phyloP scores from a whole-genome alignment of 2,113 vertebrate species.

The Oreochromis aureus region DNA sequence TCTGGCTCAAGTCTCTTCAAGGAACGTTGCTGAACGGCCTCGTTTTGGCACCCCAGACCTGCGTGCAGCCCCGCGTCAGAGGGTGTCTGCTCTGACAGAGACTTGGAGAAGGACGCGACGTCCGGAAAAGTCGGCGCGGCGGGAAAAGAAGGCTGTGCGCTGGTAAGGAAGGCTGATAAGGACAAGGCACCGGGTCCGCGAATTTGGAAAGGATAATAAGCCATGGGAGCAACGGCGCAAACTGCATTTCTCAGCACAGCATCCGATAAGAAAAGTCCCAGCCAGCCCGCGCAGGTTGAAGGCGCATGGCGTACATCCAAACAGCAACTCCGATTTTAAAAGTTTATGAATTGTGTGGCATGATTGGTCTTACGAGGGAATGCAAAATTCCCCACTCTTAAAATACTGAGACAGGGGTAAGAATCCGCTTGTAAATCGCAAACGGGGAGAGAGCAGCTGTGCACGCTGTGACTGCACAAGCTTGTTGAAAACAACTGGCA shows the following conservation, averaged over 20 bases:
- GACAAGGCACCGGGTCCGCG: conserved; percentile 82
- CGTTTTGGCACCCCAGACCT: conserved; percentile 79
- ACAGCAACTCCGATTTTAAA: not conserved
- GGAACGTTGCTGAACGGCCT: conserved; percentile 72
- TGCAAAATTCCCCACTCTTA: not conserved
- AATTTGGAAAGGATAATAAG: conserved; percentile 89
- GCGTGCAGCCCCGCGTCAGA: conserved; percentile 80
- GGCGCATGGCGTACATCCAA: not conserved
- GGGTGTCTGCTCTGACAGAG: conserved; percentile 74
- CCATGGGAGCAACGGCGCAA: conserved; percentile 84
- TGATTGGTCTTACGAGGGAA: not conserved
- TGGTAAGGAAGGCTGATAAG: conserved; percentile 82
- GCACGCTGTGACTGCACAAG: not conserved
- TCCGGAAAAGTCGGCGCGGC: conserved; percentile 80
- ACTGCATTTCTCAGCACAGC: conserved; percentile 91
- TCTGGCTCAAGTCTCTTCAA: conserved; percentile 80
- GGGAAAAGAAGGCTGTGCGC: conserved; percentile 84
- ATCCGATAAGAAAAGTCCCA: conserved; percentile 55
- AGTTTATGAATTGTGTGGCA: not conserved
- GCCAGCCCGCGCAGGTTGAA: not conserved
- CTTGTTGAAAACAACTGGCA: not conserved
- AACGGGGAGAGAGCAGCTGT: not conserved
- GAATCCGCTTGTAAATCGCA: not conserved
- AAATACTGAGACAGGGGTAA: not conserved
- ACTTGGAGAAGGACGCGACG: conserved; percentile 71